These are phyloP conservation scores for Mercenaria mercenaria DNA, from an alignment of 1,140 invertebrate species.

Conservation along the genomic window DNA sequence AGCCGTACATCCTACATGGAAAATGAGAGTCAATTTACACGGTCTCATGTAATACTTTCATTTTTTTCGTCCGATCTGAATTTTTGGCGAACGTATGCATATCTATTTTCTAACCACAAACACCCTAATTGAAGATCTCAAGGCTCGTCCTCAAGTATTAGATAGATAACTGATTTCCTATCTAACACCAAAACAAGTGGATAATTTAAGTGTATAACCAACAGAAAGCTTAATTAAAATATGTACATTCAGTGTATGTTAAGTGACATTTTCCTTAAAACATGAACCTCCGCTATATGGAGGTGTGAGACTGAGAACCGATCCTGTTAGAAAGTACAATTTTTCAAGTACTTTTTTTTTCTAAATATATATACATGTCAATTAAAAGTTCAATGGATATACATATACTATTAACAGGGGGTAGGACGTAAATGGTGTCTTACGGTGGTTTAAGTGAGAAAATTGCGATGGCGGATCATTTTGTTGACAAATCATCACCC, in stretches of 20 bases:
- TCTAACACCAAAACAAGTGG: background rate
- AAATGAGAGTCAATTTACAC: background rate
- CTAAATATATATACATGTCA: too few relatives aligned
- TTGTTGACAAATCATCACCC: too few relatives aligned
- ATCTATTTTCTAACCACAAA: background rate
- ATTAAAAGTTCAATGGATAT: too few relatives aligned
- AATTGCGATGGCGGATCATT: too few relatives aligned
- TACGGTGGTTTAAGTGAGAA: too few relatives aligned
- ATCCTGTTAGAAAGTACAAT: background rate
- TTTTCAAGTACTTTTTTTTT: too few relatives aligned
- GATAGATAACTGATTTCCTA: conserved; percentile 28
- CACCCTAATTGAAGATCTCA: conserved; percentile 5
- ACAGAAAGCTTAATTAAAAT: background rate
- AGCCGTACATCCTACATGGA: background rate
- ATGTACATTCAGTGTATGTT: background rate
- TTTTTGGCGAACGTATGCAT: background rate
- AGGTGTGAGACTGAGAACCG: background rate
- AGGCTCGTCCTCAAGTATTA: background rate
- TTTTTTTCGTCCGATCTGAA: too few relatives aligned
- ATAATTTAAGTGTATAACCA: conserved; percentile 3
- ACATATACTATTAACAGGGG: too few relatives aligned
- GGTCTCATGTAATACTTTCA: background rate
- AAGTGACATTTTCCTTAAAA: conserved; percentile 21
- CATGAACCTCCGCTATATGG: background rate
- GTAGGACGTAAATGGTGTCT: too few relatives aligned